phyloP scores from a whole-genome alignment of 2,888 invertebrate species.

The Melikaiella ostensackeni region DNA sequence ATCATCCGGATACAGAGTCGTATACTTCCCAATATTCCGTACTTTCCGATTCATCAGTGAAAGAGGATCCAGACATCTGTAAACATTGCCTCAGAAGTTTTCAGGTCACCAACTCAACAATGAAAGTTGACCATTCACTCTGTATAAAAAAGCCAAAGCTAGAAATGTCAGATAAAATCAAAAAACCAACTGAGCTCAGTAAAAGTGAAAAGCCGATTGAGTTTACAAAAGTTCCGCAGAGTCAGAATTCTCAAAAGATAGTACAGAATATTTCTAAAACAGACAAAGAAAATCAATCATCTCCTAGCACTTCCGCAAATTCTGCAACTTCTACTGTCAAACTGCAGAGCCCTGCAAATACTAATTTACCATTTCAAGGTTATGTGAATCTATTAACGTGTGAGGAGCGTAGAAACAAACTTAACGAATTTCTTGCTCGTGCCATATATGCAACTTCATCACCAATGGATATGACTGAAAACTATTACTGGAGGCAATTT shows the following conservation, averaged over 20 bases:
- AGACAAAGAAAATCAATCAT: not conserved
- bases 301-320: not conserved
- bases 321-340: not conserved
- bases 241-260: not conserved
- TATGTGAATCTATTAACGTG: not conserved
- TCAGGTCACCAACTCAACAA: not conserved
- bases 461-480: slow-evolving; percentile 4
- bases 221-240: not conserved
- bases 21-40: not conserved
- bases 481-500: not conserved
- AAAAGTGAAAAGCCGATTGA: not conserved
- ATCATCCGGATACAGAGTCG: not conserved
- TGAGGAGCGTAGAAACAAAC: not conserved
- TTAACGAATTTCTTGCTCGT: not conserved
- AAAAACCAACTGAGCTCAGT: not conserved
- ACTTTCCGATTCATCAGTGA: not conserved
- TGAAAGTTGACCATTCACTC: not conserved
- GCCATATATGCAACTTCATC: not conserved
- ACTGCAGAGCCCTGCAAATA: not conserved
- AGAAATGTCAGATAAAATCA: not conserved
- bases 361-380: not conserved
- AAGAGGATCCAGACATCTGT: not conserved
- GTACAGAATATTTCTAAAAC: not conserved
- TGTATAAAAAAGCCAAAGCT: not conserved
- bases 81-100: not conserved